Evolutionary conservation across 2,888 invertebrate species (phyloP).

Genomic region (Watsonalla cultraria): DNA sequence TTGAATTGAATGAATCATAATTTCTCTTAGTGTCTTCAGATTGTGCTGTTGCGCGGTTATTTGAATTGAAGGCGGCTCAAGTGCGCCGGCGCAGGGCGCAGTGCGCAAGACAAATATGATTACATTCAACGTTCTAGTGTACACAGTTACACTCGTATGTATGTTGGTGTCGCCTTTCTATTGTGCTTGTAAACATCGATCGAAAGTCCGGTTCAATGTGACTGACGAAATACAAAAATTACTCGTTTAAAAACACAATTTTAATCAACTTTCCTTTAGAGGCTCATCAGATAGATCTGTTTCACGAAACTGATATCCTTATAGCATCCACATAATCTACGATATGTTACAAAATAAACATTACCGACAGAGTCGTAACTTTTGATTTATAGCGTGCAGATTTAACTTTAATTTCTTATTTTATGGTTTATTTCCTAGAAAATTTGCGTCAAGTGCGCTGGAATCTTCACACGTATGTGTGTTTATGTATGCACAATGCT

Average conservation of each 20-base stretch:
- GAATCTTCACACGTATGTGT: constrained; percentile 3
- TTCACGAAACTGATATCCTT: not conserved
- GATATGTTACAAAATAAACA: constrained; percentile 3
- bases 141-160: not conserved
- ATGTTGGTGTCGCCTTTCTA: constrained; percentile 34
- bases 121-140: constrained; percentile 14
- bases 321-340: not conserved
- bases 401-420: constrained; percentile 33
- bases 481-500: constrained; percentile 14
- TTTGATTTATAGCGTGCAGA: constrained; percentile 21
- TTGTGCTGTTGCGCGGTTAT: constrained; percentile 19
- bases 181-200: constrained; percentile 44
- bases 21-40: constrained; percentile 13
- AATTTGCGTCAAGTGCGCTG: constrained; percentile 37
- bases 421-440: constrained; percentile 49
- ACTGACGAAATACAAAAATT: not conserved
- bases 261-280: not conserved
- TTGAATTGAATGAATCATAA: constrained; percentile 22
- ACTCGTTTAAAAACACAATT: not conserved
- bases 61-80: constrained; percentile 27
- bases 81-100: constrained; percentile 13
- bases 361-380: constrained; percentile 13
- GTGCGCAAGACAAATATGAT: constrained; percentile 14
- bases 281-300: not conserved
- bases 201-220: constrained; percentile 16